These are phyloP conservation scores for Caerostris extrusa DNA, from an alignment of 1,140 invertebrate species.

Conservation along the genomic window DNA sequence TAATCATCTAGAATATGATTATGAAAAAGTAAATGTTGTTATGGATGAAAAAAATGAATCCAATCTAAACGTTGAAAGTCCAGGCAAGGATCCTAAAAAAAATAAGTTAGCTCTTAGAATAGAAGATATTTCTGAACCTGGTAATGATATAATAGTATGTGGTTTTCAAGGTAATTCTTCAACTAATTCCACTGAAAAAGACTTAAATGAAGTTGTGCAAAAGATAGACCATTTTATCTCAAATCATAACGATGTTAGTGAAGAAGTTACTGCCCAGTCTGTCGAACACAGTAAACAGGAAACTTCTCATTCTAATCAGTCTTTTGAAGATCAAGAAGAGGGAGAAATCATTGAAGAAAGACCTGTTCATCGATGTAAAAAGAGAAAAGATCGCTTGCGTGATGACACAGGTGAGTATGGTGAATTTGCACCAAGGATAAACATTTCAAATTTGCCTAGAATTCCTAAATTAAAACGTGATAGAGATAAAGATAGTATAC, in stretches of 20 bases:
- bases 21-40: background rate
- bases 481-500: slow-evolving; percentile 57
- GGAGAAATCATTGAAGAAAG: slow-evolving; percentile 84
- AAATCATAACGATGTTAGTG: background rate
- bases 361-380: slow-evolving; percentile 81
- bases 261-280: background rate
- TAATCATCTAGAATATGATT: background rate
- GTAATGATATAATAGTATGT: slow-evolving; percentile 60
- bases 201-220: slow-evolving; percentile 25
- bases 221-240: slow-evolving; percentile 35
- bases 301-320: slow-evolving; percentile 43
- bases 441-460: slow-evolving; percentile 79
- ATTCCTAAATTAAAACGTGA: slow-evolving; percentile 79
- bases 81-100: slow-evolving; percentile 8
- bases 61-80: slow-evolving; percentile 14
- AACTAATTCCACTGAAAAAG: slow-evolving; percentile 3
- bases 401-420: slow-evolving; percentile 64
- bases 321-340: slow-evolving; percentile 81
- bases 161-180: slow-evolving; percentile 42
- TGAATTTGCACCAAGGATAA: slow-evolving; percentile 73
- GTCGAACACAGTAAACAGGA: background rate
- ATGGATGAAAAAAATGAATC: slow-evolving; percentile 33
- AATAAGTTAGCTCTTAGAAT: slow-evolving; percentile 43
- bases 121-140: slow-evolving; percentile 77
- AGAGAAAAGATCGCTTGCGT: slow-evolving; percentile 72